These are phyloP conservation scores for Acanthis flammea DNA, from an alignment of 2,797 vertebrate species.

Conservation along the genomic window DNA sequence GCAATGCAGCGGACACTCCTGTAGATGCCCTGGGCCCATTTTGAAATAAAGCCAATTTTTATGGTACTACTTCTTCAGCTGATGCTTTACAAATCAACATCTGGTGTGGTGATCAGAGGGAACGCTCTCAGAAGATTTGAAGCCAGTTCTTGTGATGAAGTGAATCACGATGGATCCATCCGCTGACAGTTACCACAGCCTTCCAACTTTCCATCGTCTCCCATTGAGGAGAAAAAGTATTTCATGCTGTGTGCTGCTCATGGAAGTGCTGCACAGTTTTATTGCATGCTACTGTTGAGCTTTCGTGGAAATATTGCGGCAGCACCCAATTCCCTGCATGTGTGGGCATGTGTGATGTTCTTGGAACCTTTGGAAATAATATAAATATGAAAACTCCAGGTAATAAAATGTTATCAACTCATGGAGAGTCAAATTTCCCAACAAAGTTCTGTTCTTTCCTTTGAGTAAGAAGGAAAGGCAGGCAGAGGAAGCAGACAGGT, in stretches of 20 bases:
- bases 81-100: background rate
- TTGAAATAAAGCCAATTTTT: background rate
- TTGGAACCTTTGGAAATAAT: background rate
- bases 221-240: background rate
- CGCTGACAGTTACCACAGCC: background rate
- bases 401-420: background rate
- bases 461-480: background rate
- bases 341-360: accelerated
- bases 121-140: background rate
- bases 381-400: background rate
- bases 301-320: background rate
- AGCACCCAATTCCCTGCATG: background rate
- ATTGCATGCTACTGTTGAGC: background rate
- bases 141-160: background rate
- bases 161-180: background rate
- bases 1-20: background rate
- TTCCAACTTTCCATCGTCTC: background rate
- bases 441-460: background rate
- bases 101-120: background rate
- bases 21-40: background rate
- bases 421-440: background rate
- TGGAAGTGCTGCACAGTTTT: background rate
- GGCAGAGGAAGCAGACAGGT: background rate
- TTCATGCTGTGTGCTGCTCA: background rate
- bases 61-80: background rate